phyloP scores from a whole-genome alignment of 2,797 vertebrate genomes.

The Macrochelys suwanniensis region DNA sequence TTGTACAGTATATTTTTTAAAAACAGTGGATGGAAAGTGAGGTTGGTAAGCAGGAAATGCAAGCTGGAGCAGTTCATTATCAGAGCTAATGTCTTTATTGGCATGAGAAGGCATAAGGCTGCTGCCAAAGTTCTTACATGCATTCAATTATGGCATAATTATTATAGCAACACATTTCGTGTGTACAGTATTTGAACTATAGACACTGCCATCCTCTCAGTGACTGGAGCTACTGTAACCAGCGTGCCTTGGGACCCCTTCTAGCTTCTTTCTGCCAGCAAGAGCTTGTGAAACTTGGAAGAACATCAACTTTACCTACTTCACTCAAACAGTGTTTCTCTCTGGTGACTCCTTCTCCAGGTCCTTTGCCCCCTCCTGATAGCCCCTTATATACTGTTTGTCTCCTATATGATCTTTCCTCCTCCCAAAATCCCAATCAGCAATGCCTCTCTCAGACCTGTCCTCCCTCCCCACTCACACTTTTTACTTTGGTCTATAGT shows the following conservation, averaged over 20 bases:
- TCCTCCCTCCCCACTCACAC: neutral
- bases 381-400: neutral
- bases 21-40: constrained; percentile 21
- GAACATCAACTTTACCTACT: neutral
- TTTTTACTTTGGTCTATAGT: neutral
- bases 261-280: rapidly evolving
- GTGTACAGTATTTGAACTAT: neutral
- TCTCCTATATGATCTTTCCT: neutral
- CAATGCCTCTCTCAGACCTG: neutral
- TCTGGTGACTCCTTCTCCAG: neutral
- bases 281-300: neutral
- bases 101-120: neutral
- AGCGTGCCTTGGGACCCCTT: neutral
- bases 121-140: neutral
- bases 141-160: neutral
- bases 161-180: neutral
- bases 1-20: neutral
- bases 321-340: neutral
- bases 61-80: constrained; percentile 26
- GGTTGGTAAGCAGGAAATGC: constrained; percentile 34
- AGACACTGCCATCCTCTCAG: neutral
- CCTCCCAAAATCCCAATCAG: neutral
- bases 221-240: neutral
- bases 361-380: neutral
- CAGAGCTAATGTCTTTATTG: neutral